phyloP scores from a whole-genome alignment of 2,113 vertebrate genomes.

The Microcebus jonahi region DNA sequence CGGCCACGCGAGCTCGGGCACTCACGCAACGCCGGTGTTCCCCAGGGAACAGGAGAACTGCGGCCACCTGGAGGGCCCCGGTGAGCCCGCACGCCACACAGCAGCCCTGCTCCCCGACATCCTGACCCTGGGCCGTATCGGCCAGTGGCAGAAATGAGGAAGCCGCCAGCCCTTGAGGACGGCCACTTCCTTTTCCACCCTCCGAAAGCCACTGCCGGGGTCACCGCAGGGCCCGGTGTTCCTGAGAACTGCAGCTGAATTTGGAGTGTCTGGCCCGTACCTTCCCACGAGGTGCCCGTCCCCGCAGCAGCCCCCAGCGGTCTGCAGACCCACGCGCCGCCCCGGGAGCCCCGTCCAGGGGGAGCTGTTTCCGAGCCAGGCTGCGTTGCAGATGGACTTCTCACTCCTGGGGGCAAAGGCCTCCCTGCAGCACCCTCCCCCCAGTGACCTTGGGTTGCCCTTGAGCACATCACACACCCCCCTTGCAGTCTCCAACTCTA shows the following conservation, averaged over 20 bases:
- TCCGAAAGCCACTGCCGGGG: too few relatives aligned
- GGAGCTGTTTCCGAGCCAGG: background rate
- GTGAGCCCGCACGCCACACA: accelerated
- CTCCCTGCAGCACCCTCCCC: accelerated
- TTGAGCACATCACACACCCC: background rate
- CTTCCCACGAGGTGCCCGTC: accelerated
- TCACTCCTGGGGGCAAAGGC: background rate
- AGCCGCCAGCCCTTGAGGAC: background rate
- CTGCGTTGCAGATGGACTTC: background rate
- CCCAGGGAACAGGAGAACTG: too few relatives aligned
- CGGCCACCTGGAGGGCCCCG: accelerated
- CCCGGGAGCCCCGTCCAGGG: background rate
- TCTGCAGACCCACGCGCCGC: too few relatives aligned
- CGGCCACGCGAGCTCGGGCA: background rate
- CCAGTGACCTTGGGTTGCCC: slow-evolving; percentile 25
- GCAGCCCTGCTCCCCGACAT: accelerated
- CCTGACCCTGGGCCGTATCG: accelerated
- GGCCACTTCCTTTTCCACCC: accelerated
- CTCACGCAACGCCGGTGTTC: accelerated
- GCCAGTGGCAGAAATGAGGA: accelerated
- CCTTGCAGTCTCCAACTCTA: accelerated
- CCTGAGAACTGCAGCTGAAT: background rate
- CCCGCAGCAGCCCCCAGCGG: background rate
- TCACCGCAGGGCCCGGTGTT: accelerated
- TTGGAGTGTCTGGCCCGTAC: too few relatives aligned